phyloP scores from a whole-genome alignment of 1,140 invertebrate species.

The honey bee (Apis mellifera) region Amel_HAv3.1 CM009932.2:4053501-4054000 shows the following conservation, averaged over 20 bases:
- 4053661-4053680: not conserved
- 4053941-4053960: no score
- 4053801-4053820: not conserved
- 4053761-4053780: not conserved
- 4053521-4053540: conserved; percentile 41
- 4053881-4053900: no score
- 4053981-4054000: no score
- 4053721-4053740: conserved; percentile 36
- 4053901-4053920: no score
- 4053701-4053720: conserved; percentile 20
- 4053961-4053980: no score
- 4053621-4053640: not conserved
- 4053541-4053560: conserved; percentile 1
- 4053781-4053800: no score
- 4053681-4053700: conserved; percentile 40
- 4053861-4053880: no score
- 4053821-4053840: not conserved
- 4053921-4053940: no score
- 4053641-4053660: not conserved
- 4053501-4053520: conserved; percentile 18
- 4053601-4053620: no score
- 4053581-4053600: not conserved
- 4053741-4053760: not conserved
- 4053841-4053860: not conserved
- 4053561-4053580: conserved; percentile 8